A percentile compares a stretch with the other conserved stretches of the same genome.
Evolutionary conservation across 2,113 vertebrate genomes (phyloP).

Genomic region (Ancistrus triradiatus): DNA sequence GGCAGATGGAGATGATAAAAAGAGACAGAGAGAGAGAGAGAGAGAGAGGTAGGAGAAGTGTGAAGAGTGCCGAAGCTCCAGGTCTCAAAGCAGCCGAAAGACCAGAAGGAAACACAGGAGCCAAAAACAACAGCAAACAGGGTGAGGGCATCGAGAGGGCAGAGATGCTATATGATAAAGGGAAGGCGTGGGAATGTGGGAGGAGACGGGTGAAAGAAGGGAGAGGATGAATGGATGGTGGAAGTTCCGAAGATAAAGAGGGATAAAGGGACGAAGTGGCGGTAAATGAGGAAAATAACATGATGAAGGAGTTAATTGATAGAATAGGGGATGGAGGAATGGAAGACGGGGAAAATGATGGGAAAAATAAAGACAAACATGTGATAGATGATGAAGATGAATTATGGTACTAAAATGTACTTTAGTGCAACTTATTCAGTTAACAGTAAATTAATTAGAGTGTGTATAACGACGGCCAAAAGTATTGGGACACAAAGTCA

Average conservation of each 20-base stretch:
- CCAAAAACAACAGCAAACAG: slow-evolving; percentile 33
- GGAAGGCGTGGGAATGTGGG: too few species aligned
- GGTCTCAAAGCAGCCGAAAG: slow-evolving; percentile 20
- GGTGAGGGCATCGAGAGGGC: slow-evolving; percentile 11
- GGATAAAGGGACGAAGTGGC: not conserved
- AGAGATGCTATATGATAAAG: too few species aligned
- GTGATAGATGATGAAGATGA: too few species aligned
- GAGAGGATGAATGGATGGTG: not conserved
- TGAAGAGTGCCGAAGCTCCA: slow-evolving; percentile 15
- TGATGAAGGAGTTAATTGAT: not conserved
- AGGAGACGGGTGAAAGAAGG: slow-evolving; percentile 6
- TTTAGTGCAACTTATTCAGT: too few species aligned
- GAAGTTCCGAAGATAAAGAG: not conserved
- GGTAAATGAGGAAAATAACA: not conserved
- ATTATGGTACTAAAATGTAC: too few species aligned
- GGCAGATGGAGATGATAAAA: slow-evolving; percentile 52
- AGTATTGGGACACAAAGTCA: too few species aligned
- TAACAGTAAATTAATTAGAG: too few species aligned
- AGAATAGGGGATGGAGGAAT: not conserved
- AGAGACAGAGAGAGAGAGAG: not conserved
- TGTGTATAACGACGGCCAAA: too few species aligned
- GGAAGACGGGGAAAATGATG: too few species aligned
- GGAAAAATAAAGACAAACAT: too few species aligned
- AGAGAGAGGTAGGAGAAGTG: not conserved
- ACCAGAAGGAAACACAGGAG: slow-evolving; percentile 12